Percentiles rank a stretch among this genome's conserved stretches.
Evolutionary conservation across 1,140 invertebrate genomes (phyloP).

Genomic region (Nautilus pompilius): DNA sequence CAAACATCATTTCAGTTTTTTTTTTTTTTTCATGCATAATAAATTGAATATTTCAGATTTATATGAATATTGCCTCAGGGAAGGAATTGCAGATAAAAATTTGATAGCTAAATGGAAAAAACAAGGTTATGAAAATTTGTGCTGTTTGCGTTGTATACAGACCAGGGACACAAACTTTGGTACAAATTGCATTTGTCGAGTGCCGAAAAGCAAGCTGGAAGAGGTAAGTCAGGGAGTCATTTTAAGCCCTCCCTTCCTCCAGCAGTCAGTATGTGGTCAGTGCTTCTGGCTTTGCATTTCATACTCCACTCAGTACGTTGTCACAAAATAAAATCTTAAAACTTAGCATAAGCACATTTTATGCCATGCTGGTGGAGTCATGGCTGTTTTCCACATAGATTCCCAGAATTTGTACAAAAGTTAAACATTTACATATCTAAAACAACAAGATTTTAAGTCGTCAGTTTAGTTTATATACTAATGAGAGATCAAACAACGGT

Average conservation of each 20-base stretch:
- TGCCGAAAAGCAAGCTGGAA: conserved; percentile 97
- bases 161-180: conserved; percentile 98
- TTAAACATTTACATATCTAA: neutral
- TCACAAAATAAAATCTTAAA: neutral
- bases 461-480: neutral
- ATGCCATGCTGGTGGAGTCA: neutral
- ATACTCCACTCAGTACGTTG: neutral
- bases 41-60: conserved; percentile 95
- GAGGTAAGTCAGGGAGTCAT: conserved; percentile 73
- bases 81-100: conserved; percentile 96
- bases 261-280: neutral
- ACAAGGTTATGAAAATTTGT: conserved; percentile 98
- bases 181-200: conserved; percentile 98
- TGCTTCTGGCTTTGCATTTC: neutral
- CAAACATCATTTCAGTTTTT: no score
- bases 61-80: conserved; percentile 95
- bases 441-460: neutral
- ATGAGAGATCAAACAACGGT: neutral
- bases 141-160: conserved; percentile 98
- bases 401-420: neutral
- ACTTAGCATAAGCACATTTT: no score
- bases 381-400: neutral
- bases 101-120: conserved; percentile 99
- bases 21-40: conserved; percentile 64
- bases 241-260: neutral